phyloP scores from a whole-genome alignment of 2,113 vertebrate species.

The Vicugna pacos region DNA sequence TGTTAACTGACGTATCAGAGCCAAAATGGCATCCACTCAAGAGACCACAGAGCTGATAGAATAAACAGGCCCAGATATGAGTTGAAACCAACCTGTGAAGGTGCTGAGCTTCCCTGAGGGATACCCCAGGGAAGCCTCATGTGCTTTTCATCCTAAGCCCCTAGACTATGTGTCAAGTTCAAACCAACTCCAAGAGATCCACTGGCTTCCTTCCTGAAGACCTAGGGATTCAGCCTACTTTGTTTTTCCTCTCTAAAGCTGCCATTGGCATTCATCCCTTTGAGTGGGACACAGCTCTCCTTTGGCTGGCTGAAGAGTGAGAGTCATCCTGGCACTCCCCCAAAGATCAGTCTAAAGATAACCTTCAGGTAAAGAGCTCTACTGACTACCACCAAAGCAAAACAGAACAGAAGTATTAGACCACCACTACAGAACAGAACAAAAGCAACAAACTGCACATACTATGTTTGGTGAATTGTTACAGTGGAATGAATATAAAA shows the following conservation, averaged over 20 bases:
- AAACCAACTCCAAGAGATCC: background rate
- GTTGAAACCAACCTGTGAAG: background rate
- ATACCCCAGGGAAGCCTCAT: background rate
- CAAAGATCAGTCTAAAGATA: conserved; percentile 18
- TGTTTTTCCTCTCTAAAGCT: conserved; percentile 38
- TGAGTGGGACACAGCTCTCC: background rate
- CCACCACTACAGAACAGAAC: background rate
- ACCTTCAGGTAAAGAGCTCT: conserved; percentile 4
- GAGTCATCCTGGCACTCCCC: background rate
- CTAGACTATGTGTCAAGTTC: conserved; percentile 20
- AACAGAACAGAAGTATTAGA: background rate
- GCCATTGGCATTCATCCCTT: background rate
- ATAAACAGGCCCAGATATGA: background rate
- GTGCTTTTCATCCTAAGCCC: conserved; percentile 7
- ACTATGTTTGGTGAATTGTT: background rate
- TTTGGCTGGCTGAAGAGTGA: background rate
- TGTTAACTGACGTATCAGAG: background rate
- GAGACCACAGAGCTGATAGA: background rate
- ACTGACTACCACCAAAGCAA: background rate
- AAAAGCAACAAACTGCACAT: background rate
- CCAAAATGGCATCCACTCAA: background rate
- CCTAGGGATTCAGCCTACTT: background rate
- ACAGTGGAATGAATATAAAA: background rate
- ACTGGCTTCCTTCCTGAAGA: conserved; percentile 23
- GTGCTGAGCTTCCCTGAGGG: background rate